Evolutionary conservation across 2,888 invertebrate species (phyloP).

Genomic region (Bellardia pandia): DNA sequence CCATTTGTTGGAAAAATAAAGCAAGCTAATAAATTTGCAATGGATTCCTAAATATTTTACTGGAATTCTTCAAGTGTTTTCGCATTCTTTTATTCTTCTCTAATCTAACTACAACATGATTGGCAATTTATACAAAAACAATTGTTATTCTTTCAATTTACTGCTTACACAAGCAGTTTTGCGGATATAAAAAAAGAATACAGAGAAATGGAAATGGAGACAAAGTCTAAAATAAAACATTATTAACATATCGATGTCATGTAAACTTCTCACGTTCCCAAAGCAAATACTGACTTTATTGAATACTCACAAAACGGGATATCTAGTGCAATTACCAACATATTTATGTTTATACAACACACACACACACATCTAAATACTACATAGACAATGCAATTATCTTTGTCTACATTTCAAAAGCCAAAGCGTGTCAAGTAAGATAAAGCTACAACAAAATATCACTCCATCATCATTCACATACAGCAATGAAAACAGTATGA

Average conservation of each 20-base stretch:
- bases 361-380: background rate
- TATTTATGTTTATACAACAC: background rate
- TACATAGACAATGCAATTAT: constrained; percentile 62
- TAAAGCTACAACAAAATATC: constrained; percentile 57
- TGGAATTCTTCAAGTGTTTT: too few species aligned
- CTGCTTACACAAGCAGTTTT: constrained; percentile 41
- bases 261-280: constrained; percentile 63
- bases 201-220: background rate
- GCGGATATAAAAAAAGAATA: background rate
- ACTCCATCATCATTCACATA: constrained; percentile 60
- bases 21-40: too few species aligned
- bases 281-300: constrained; percentile 64
- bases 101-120: background rate
- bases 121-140: constrained; percentile 11
- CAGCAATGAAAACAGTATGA: constrained; percentile 52
- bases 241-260: constrained; percentile 69
- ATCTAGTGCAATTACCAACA: background rate
- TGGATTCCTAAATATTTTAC: too few species aligned
- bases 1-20: too few species aligned
- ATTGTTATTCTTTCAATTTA: constrained; percentile 45
- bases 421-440: constrained; percentile 66
- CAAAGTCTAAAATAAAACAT: constrained; percentile 37
- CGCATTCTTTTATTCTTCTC: too few species aligned
- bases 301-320: constrained; percentile 30
- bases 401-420: constrained; percentile 66